These are phyloP conservation scores for Acestrorhynchus altus DNA, from an alignment of 2,797 vertebrate species.

Conservation along the genomic window DNA sequence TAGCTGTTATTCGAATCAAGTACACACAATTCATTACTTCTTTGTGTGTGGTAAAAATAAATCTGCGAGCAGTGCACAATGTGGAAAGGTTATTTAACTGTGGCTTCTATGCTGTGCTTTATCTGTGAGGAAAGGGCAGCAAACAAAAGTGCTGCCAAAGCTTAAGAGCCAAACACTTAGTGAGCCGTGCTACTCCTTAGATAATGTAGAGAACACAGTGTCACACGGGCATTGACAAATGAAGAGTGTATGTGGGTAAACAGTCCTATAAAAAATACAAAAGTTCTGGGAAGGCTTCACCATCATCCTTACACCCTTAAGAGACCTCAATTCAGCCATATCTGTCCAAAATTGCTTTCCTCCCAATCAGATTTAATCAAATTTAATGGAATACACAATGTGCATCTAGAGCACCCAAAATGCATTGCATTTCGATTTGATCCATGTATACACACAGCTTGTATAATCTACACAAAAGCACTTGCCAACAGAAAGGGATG, in stretches of 20 bases:
- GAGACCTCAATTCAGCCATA: too few relatives aligned
- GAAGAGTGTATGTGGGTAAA: not conserved
- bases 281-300: not conserved
- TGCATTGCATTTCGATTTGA: too few relatives aligned
- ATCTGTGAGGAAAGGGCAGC: slow-evolving; percentile 25
- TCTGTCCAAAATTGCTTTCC: too few relatives aligned
- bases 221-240: slow-evolving; percentile 17
- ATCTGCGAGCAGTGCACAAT: not conserved
- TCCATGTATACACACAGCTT: too few relatives aligned
- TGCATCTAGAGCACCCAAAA: too few relatives aligned
- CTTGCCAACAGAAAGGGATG: too few relatives aligned
- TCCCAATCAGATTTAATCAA: too few relatives aligned
- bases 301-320: too few relatives aligned
- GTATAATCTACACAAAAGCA: too few relatives aligned
- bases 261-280: not conserved
- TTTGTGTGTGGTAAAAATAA: not conserved
- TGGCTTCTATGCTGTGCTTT: slow-evolving; percentile 14
- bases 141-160: slow-evolving; percentile 42
- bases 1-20: not conserved
- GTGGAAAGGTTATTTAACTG: not conserved
- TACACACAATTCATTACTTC: not conserved
- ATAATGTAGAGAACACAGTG: slow-evolving; percentile 46
- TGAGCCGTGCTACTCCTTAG: slow-evolving; percentile 36
- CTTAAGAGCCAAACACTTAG: slow-evolving; percentile 48
- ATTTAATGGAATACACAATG: too few relatives aligned